A percentile compares a stretch with the other conserved stretches of the same genome.
Conservation (phyloP, 2,888 invertebrate species). For the Cenopis cana region DNA sequence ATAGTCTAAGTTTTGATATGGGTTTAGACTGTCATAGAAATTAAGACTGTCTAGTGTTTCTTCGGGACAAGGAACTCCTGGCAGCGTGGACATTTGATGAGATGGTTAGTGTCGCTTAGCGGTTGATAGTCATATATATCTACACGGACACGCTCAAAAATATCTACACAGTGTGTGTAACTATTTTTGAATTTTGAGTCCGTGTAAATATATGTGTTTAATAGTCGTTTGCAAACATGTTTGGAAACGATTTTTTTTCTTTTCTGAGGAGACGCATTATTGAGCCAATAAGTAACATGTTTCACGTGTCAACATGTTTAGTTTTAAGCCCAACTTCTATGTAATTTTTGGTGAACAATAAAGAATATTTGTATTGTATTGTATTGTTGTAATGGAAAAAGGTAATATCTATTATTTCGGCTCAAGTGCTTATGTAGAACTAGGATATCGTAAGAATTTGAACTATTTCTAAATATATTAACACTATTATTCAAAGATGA, state of each 20-base stretch:
- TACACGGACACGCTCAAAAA: conserved; percentile 1
- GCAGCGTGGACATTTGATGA: conserved; percentile 66
- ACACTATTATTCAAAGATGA: too few species aligned
- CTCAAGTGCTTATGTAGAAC: not conserved
- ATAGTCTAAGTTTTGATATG: conserved; percentile 73
- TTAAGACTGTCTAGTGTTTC: conserved; percentile 77
- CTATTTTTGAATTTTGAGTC: not conserved
- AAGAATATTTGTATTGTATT: too few species aligned
- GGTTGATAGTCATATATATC: not conserved
- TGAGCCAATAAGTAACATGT: not conserved
- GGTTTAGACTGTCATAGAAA: conserved; percentile 60
- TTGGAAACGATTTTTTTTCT: not conserved
- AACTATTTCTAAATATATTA: too few species aligned
- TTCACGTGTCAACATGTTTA: too few species aligned
- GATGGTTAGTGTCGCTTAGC: conserved; percentile 48
- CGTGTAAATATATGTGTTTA: not conserved
- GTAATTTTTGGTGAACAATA: too few species aligned
- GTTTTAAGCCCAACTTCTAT: too few species aligned
- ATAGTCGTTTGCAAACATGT: not conserved
- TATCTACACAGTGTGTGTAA: not conserved
- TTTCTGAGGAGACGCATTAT: conserved; percentile 3
- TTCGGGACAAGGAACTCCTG: conserved; percentile 71
- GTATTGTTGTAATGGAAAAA: not conserved
- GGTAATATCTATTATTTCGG: not conserved
- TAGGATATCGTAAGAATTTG: not conserved